Evolutionary conservation across 2,113 vertebrate genomes (phyloP).

Genomic region (Chlamydotis undulata): DNA sequence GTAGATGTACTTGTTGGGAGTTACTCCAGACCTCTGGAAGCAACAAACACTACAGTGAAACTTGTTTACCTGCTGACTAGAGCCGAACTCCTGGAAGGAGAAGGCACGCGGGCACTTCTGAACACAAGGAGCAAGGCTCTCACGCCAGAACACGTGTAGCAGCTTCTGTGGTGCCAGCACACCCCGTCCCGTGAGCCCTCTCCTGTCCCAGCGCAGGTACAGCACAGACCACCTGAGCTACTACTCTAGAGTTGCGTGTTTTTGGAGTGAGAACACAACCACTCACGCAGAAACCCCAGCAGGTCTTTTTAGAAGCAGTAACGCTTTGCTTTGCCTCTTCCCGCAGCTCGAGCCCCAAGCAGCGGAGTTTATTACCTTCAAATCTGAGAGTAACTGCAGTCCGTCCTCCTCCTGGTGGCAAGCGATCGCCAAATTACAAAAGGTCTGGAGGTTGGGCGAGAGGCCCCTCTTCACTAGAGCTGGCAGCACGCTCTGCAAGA

Average conservation of each 20-base stretch:
- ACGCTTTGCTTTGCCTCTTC: background rate
- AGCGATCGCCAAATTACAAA: conserved; percentile 86
- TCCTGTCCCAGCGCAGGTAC: fast-evolving
- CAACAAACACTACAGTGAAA: background rate
- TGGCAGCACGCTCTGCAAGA: conserved; percentile 79
- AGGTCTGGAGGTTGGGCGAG: conserved; percentile 82
- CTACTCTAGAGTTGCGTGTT: background rate
- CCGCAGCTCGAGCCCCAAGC: background rate
- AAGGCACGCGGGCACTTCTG: background rate
- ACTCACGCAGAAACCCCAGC: background rate
- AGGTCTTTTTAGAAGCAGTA: background rate
- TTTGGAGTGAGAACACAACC: background rate
- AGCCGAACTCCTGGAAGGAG: background rate
- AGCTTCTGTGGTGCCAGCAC: background rate
- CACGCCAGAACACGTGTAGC: fast-evolving
- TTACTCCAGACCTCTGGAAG: conserved; percentile 80
- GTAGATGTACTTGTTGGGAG: conserved; percentile 87
- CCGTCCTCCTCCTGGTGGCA: conserved; percentile 80
- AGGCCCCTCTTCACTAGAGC: conserved; percentile 81
- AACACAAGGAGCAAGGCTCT: background rate
- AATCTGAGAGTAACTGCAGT: conserved; percentile 86
- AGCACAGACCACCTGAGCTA: background rate
- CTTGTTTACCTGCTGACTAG: background rate
- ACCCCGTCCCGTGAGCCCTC: background rate
- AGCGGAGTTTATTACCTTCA: conserved; percentile 80